Conservation (phyloP, 2,113 vertebrate species). For the Thomomys bottae region DNA sequence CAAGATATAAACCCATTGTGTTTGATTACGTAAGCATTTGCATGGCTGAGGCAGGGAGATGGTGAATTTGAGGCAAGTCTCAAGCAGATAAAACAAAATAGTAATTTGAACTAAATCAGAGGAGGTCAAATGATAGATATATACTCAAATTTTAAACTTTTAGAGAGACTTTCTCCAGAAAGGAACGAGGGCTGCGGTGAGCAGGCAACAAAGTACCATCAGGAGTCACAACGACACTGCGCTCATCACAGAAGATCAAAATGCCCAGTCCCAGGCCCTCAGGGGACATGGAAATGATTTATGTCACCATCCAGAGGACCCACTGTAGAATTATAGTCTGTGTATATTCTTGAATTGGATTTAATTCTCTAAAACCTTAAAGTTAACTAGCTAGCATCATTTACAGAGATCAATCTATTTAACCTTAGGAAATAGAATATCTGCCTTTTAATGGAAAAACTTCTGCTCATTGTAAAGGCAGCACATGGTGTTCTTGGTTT, state of each 20-base stretch:
- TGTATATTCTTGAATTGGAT: conserved; percentile 46
- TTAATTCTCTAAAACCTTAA: conserved; percentile 47
- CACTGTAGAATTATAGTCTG: conserved; percentile 29
- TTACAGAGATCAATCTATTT: conserved; percentile 60
- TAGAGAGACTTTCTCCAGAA: background rate
- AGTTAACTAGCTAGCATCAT: conserved; percentile 58
- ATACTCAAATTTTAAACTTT: background rate
- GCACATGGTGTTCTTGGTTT: conserved; percentile 71
- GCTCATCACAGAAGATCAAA: background rate
- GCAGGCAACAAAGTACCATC: background rate
- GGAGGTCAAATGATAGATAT: background rate
- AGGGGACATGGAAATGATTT: conserved; percentile 48
- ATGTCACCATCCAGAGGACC: conserved; percentile 33
- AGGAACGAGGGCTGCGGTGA: background rate
- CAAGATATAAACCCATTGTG: no score
- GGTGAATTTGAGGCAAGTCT: background rate
- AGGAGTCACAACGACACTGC: background rate
- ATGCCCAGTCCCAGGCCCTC: background rate
- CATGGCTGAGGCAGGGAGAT: background rate
- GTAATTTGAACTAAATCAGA: background rate
- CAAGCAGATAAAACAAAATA: background rate
- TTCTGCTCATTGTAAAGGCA: conserved; percentile 61
- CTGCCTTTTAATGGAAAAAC: conserved; percentile 76
- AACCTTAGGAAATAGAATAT: conserved; percentile 62
- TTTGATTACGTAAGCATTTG: background rate